Percentiles rank a stretch among this genome's conserved stretches.
These are phyloP conservation scores for Cyprinella venusta DNA, from an alignment of 2,797 vertebrate genomes.

Conservation along the genomic window DNA sequence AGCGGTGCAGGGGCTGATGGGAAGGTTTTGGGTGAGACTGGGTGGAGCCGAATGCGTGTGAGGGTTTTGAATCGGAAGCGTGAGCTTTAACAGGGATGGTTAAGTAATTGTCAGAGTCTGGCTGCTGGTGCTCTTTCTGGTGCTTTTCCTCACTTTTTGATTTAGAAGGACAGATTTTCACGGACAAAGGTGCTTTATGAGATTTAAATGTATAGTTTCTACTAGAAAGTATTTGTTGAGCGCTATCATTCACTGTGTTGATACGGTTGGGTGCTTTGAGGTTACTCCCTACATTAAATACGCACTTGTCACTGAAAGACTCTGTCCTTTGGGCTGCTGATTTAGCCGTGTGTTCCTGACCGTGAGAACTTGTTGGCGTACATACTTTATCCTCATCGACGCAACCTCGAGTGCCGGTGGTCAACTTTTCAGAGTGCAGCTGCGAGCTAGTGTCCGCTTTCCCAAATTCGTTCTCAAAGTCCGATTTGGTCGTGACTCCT, in stretches of 20 bases:
- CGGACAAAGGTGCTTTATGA: constrained; percentile 64
- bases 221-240: constrained; percentile 57
- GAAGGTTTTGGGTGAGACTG: constrained; percentile 36
- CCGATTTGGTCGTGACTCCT: constrained; percentile 30
- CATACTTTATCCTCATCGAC: constrained; percentile 26
- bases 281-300: constrained; percentile 70
- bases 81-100: constrained; percentile 83
- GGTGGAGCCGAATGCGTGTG: constrained; percentile 2
- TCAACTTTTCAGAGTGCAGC: constrained; percentile 63
- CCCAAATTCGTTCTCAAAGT: constrained; percentile 61
- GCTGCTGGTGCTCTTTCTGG: constrained; percentile 60
- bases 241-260: constrained; percentile 61
- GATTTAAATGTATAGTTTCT: constrained; percentile 61
- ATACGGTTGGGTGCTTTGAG: constrained; percentile 64
- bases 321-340: constrained; percentile 64
- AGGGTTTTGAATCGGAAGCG: constrained; percentile 63
- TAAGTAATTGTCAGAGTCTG: constrained; percentile 88
- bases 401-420: constrained; percentile 24
- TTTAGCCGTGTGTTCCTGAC: constrained; percentile 61
- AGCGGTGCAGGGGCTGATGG: constrained; percentile 60
- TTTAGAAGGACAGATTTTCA: constrained; percentile 74
- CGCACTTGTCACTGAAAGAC: constrained; percentile 71
- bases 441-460: constrained; percentile 62
- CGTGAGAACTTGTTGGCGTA: constrained; percentile 9
- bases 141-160: constrained; percentile 61